These are phyloP conservation scores for Athalia circularis DNA, from an alignment of 2,888 invertebrate species.

Conservation along the genomic window DNA sequence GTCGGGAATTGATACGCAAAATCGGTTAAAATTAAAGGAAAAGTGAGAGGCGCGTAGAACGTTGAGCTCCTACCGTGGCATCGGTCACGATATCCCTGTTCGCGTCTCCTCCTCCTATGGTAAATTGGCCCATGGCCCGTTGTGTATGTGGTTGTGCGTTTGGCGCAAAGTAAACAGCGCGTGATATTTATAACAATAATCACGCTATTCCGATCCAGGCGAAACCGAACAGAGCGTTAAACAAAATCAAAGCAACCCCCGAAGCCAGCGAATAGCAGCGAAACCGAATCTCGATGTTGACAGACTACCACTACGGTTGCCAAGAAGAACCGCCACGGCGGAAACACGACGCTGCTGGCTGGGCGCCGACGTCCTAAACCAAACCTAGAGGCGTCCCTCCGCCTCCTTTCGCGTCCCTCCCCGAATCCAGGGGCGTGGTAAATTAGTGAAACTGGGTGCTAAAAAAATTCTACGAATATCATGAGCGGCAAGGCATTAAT, in stretches of 20 bases:
- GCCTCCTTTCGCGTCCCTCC: constrained; percentile 76
- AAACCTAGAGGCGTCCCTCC: constrained; percentile 74
- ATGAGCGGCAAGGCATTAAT: not conserved
- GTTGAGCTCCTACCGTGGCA: constrained; percentile 32
- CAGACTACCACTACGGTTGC: constrained; percentile 73
- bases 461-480: not conserved
- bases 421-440: constrained; percentile 72
- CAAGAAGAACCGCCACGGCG: constrained; percentile 76
- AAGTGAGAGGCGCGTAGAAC: not conserved
- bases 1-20: no score
- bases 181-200: constrained; percentile 51
- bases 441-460: constrained; percentile 74
- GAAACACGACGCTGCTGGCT: constrained; percentile 47
- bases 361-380: constrained; percentile 39
- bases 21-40: no score
- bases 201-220: constrained; percentile 75
- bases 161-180: not conserved
- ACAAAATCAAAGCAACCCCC: constrained; percentile 47
- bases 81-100: constrained; percentile 31
- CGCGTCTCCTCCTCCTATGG: not conserved
- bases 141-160: not conserved
- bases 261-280: not conserved
- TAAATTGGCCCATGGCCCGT: constrained; percentile 42
- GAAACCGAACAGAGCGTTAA: constrained; percentile 64
- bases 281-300: constrained; percentile 34